Base-by-base conservation (phyloP, 2,888 invertebrate genomes). In the Zygothrica quintamaculata region DNA sequence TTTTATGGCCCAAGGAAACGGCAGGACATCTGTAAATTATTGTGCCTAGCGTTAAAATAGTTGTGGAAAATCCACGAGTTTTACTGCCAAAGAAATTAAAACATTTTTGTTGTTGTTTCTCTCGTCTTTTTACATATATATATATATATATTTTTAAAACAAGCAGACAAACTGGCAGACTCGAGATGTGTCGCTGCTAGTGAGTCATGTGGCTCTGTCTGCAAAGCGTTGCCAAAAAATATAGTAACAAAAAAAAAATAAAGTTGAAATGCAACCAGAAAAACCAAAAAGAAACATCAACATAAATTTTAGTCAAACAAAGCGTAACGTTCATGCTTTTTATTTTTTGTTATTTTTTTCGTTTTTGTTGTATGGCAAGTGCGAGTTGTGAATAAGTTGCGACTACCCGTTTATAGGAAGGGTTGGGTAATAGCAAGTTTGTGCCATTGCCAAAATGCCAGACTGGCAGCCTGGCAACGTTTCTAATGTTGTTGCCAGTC, bases 251-350 rank as follows among this genome's bases (percentile, higher is more conserved):
- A 34, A 42, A 11, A 1, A 16, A 25, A 29, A 9, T 33, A 47
- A 1, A 40, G 33, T 48, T 56, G 47, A 72, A 58, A 25, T 40
- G 46, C 46, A 42, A 31, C 42, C 47, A 42, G 57, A 44, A 46
- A 50, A 53, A 16, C 51, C 56, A 55, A 74, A 76, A 68, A 74
- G 69, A 72, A 82, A 69, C 77, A 82, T 78, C 84, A 77, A 78
- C 82, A 82, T 82, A 84, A 82, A 82, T 82, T 84, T 81, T 71
- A 82, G 84, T 84, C 82, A 82, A 82, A 82, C 82, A 82, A 82
- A 82, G 82, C 84, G 84, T 77, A 73, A 73, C 82, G 70, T 58
- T 77, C 70, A 57, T 65, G 70, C n/a, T n/a, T n/a, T n/a, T n/a
- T n/a, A n/a, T n/a, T n/a, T n/a, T n/a, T n/a, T n/a, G n/a, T 61